Base-by-base conservation (phyloP, 2,888 invertebrate species). In the Drosophila greeni region DNA sequence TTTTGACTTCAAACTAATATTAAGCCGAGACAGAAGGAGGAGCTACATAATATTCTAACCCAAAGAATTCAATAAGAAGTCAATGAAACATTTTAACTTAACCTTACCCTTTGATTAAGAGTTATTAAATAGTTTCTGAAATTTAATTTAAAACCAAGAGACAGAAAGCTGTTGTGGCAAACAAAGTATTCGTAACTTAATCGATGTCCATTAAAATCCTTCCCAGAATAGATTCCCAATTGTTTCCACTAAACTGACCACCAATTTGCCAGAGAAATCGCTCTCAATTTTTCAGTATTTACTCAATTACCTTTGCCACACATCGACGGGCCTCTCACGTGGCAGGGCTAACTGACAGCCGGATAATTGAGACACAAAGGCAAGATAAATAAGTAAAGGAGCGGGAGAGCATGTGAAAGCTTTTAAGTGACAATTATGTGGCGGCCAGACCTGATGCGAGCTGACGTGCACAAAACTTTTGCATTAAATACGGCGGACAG, bases 341-440 rank as follows among this genome's bases (percentile, higher is more conserved):
- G 53, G 42, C 60, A 68, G 57, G 34, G 26, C 49, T 47, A 65
- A 72, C 73, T 73, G 72, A 72, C 73, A 72, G 73, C 36, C 31
- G 48, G 59, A 70, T 69, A 72, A 71, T 72, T 70, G 72, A 49
- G 71, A 48, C 37, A 65, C 43, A 69, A 60, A 47, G 55, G 40
- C 37, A 60, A 61, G 43, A 53, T 40, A 62, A 66, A 62, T 52
- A 48, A 62, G 23, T 16, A 33, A 60, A 40, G 56, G 37, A 40
- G 20, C 47, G 42, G 45, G 60, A 75, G 81, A 75, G 81, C 84
- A 82, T 72, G 77, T 69, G 77, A 84, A 80, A 69, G 81, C 83
- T 84, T 84, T 84, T 73, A 82, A 82, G 81, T 80, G 85, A 82
- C 81, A 80, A 82, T 68, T 64, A 51, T 59, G 71, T 59, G 68